Percentiles rank a stretch among this genome's conserved stretches.
These are phyloP conservation scores for Amphipyra tragopoginis DNA, from an alignment of 2,888 invertebrate genomes.

Conservation along the genomic window DNA sequence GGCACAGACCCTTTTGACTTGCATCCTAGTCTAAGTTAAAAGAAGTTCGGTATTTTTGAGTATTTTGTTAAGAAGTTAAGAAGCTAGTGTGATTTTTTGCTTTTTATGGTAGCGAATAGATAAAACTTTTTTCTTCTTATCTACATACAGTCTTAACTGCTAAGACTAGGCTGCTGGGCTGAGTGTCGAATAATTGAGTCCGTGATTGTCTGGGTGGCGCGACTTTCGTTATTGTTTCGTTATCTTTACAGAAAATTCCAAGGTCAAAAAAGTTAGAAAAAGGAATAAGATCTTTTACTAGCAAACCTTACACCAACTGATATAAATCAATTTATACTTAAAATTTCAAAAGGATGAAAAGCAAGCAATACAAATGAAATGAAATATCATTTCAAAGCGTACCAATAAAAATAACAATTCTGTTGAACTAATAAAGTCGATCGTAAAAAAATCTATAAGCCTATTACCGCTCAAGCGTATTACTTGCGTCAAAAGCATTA, in stretches of 20 bases:
- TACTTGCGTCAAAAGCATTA: slow-evolving; percentile 38
- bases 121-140: too few species aligned
- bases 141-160: too few species aligned
- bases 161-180: too few species aligned
- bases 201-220: too few species aligned
- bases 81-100: too few species aligned
- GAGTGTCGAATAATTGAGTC: too few species aligned
- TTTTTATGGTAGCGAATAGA: too few species aligned
- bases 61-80: not conserved
- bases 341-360: not conserved
- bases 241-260: not conserved
- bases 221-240: too few species aligned
- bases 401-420: not conserved
- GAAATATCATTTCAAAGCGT: not conserved
- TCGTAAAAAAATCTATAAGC: slow-evolving; percentile 1
- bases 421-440: slow-evolving; percentile 1
- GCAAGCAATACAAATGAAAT: too few species aligned
- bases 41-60: not conserved
- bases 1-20: slow-evolving; percentile 57
- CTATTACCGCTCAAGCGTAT: slow-evolving; percentile 32
- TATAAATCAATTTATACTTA: too few species aligned
- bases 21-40: slow-evolving; percentile 27
- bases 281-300: too few species aligned
- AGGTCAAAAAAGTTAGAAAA: not conserved
- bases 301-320: too few species aligned